A percentile compares a stretch with the other conserved stretches of the same genome.
Evolutionary conservation across 2,888 invertebrate genomes (phyloP).

Genomic region (Tetropium fuscum): DNA sequence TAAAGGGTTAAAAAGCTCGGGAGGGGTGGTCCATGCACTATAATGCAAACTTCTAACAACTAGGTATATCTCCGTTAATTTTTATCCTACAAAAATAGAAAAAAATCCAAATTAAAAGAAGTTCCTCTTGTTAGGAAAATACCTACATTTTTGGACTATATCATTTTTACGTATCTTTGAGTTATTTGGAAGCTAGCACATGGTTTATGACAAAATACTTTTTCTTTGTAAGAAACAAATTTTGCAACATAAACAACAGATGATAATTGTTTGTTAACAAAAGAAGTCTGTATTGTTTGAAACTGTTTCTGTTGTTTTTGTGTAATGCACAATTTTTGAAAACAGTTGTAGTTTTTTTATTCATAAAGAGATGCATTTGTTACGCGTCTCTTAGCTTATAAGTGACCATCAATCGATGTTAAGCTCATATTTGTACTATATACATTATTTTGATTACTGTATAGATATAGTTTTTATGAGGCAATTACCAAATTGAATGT

Average conservation of each 20-base stretch:
- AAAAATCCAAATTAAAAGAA: too few species aligned
- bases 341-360: constrained; percentile 33
- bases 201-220: too few species aligned
- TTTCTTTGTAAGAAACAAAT: neutral
- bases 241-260: constrained; percentile 49
- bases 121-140: too few species aligned
- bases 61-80: too few species aligned
- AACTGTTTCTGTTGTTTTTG: constrained; percentile 35
- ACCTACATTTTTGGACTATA: too few species aligned
- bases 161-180: too few species aligned
- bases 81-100: too few species aligned
- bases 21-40: too few species aligned
- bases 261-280: constrained; percentile 10
- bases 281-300: constrained; percentile 32
- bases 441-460: constrained; percentile 52
- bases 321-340: constrained; percentile 41
- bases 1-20: too few species aligned
- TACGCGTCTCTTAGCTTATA: constrained; percentile 38
- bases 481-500: constrained; percentile 64
- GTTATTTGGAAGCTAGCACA: too few species aligned
- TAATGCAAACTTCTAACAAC: too few species aligned
- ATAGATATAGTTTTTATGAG: constrained; percentile 61
- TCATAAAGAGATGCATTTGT: constrained; percentile 40
- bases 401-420: constrained; percentile 40
- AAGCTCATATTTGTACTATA: constrained; percentile 46